Evolutionary conservation across 2,888 invertebrate genomes (phyloP).

Genomic region (Drosophila merina): DNA sequence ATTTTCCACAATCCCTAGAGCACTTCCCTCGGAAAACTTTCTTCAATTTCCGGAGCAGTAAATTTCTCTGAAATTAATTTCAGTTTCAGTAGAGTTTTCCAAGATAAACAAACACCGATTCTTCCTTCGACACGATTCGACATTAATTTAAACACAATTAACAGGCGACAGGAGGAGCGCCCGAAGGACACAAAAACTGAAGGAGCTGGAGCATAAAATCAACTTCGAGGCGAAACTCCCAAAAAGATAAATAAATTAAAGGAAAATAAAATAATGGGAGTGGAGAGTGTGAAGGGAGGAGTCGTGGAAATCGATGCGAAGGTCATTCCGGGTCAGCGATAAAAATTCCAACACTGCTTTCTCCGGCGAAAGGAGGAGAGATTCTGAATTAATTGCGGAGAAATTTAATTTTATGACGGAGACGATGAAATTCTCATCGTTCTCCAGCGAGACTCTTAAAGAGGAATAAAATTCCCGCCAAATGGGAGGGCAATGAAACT

Average conservation of each 20-base stretch:
- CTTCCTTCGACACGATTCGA: constrained; percentile 1
- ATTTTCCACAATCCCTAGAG: neutral
- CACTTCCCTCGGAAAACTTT: neutral
- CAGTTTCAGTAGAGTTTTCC: constrained; percentile 19
- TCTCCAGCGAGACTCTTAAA: constrained; percentile 24
- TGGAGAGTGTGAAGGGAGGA: neutral
- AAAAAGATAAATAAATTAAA: constrained; percentile 43
- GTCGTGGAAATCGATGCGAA: constrained; percentile 39
- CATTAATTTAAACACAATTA: constrained; percentile 47
- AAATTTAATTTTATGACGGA: constrained; percentile 39
- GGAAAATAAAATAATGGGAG: constrained; percentile 28
- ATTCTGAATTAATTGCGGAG: constrained; percentile 46
- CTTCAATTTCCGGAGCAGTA: constrained; percentile 30
- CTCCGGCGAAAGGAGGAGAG: constrained; percentile 1
- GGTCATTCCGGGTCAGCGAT: constrained; percentile 40
- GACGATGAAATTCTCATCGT: constrained; percentile 28
- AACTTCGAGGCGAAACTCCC: constrained; percentile 18
- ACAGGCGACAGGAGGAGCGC: constrained; percentile 31
- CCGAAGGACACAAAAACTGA: constrained; percentile 3
- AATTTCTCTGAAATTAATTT: constrained; percentile 31
- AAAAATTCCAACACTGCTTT: constrained; percentile 37
- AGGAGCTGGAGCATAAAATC: constrained; percentile 21
- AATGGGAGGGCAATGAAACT: constrained; percentile 28
- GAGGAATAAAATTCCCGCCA: constrained; percentile 20
- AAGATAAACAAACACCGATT: constrained; percentile 44